Conservation (phyloP, 2,888 invertebrate species). For the Thelaira solivaga region DNA sequence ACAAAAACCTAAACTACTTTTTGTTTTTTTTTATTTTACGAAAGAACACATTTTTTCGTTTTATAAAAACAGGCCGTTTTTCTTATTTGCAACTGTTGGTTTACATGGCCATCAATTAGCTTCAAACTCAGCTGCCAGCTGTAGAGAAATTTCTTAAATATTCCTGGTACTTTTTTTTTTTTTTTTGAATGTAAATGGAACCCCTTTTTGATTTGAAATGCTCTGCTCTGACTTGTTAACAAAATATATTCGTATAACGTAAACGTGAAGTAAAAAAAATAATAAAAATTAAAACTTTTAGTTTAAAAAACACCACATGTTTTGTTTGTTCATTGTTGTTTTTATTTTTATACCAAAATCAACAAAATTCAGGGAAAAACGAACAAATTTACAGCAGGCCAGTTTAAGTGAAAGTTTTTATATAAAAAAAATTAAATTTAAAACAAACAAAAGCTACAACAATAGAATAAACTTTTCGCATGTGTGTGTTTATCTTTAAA, state of each 20-base stretch:
- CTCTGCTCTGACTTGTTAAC: neutral
- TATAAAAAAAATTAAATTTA: neutral
- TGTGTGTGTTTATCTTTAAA: conserved; percentile 16
- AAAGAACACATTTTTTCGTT: too few relatives aligned
- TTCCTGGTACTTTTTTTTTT: too few relatives aligned
- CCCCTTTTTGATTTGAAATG: neutral
- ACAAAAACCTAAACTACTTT: too few relatives aligned
- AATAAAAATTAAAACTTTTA: conserved; percentile 45
- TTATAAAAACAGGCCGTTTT: too few relatives aligned
- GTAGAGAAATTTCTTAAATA: too few relatives aligned
- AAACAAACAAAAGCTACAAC: conserved; percentile 10
- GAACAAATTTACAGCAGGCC: conserved; percentile 25
- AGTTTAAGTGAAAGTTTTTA: conserved; percentile 45
- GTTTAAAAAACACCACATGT: conserved; percentile 51
- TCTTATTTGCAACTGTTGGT: too few relatives aligned
- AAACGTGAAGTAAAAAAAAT: neutral
- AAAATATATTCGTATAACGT: too few relatives aligned
- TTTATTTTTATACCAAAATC: conserved; percentile 1
- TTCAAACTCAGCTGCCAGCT: too few relatives aligned
- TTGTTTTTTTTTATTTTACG: too few relatives aligned
- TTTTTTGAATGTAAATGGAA: neutral
- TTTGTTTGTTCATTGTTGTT: conserved; percentile 27
- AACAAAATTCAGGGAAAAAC: neutral
- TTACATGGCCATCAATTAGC: too few relatives aligned
- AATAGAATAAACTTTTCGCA: neutral